Conservation (phyloP, 2,888 invertebrate genomes). For the Dioctria rufipes region DNA sequence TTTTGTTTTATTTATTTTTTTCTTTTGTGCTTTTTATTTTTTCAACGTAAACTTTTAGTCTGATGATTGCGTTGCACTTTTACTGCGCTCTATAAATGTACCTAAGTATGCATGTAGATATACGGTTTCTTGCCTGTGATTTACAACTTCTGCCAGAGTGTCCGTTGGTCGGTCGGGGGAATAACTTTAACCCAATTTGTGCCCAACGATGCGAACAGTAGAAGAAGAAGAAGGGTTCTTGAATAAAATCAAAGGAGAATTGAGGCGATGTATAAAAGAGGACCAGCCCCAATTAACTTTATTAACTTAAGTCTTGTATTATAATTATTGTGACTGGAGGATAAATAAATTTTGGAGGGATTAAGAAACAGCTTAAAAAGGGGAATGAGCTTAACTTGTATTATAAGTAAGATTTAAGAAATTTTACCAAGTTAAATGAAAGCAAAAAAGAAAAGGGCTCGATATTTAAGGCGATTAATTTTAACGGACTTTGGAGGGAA, state of each 20-base stretch:
- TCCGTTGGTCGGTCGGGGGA: background rate
- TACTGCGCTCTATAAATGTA: background rate
- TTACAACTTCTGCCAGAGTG: background rate
- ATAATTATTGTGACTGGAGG: constrained; percentile 16
- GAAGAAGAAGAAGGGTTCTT: background rate
- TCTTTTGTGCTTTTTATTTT: no score
- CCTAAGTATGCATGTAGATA: no score
- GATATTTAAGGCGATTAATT: no score
- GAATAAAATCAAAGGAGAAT: constrained; percentile 4
- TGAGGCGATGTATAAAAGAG: background rate
- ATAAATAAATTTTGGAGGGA: no score
- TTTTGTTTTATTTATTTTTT: constrained; percentile 9
- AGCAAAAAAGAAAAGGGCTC: no score
- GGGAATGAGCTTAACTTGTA: no score
- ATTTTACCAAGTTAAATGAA: no score
- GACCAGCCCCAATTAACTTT: background rate
- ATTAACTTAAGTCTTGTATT: constrained; percentile 12
- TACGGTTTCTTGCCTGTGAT: constrained; percentile 3
- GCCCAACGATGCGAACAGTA: constrained; percentile 1
- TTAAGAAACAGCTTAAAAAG: no score
- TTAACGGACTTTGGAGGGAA: no score
- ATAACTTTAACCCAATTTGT: background rate
- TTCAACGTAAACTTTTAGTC: constrained; percentile 5
- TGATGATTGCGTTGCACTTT: constrained; percentile 35
- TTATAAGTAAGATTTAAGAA: no score